Base-by-base conservation (phyloP, 2,797 vertebrate species). In the Nannoperca australis region DNA sequence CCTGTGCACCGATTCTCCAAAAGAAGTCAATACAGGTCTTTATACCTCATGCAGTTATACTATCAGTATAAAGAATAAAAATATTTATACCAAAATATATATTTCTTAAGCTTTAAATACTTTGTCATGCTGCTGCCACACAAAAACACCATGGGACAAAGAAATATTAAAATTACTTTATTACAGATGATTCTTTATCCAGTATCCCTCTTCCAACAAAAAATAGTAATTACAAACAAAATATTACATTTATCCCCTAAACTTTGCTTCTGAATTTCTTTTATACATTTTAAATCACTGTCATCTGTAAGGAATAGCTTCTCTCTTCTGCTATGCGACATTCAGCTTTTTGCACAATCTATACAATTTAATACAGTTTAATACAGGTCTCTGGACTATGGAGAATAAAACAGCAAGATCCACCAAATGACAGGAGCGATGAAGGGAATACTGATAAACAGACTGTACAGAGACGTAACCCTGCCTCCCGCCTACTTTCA, bases 161-260 rank as follows among this genome's bases (percentile, higher is more conserved):
- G 4, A 90, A 95, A 95, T 98, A 99, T 97, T 99, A 99, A 99
- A 99, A 98, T 98, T 97, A 98, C 96, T 99, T 99, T 99, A 99
- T 99, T 99, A 99, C 98, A 99, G 97, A 96, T 97, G 96, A 98
- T 98, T 97, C 96, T 98, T 97, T 96, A 93, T 94, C 94, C 94
- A 97, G 97, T 97, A 98, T 97, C 97, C 97, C 96, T 97, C 97
- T 97, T 97, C 96, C 97, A 95, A 95, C 94, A 97, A 97, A 98
- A 97, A 96, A 96, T 89, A 97, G 93, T 97, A 97, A 97, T 99
- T 98, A 98, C 97, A 99, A 99, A 99, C 97, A 97, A 97, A 98
- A 99, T 98, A 97, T 97, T 97, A 98, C 97, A 98, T 97, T 95
- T 96, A 95, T 96, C 96, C 93, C 95, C 96, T 96, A 95, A 93